These are phyloP conservation scores for Crioceris asparagi DNA, from an alignment of 2,888 invertebrate genomes.

Conservation along the genomic window DNA sequence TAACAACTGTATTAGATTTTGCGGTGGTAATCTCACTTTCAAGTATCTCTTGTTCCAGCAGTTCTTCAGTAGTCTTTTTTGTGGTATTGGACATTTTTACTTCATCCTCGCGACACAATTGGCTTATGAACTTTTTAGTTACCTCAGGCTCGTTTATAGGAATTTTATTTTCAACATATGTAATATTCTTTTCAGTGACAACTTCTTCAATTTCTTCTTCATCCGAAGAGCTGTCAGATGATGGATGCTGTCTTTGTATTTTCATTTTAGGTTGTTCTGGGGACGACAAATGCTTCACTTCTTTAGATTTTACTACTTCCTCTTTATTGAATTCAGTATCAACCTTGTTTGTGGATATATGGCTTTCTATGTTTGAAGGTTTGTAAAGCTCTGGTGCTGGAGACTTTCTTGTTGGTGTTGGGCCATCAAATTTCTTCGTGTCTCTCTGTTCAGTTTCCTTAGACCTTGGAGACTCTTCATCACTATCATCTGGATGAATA, in stretches of 20 bases:
- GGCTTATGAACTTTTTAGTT: slow-evolving; percentile 28
- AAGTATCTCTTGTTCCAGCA: slow-evolving; percentile 21
- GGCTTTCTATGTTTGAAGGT: no score
- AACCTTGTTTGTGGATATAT: no score
- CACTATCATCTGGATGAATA: no score
- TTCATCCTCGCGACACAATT: slow-evolving; percentile 29
- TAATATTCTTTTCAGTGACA: slow-evolving; percentile 8
- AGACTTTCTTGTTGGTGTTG: slow-evolving; percentile 11
- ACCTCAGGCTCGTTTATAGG: slow-evolving; percentile 32
- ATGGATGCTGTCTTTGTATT: no score
- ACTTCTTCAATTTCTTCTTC: slow-evolving; percentile 16
- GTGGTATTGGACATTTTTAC: slow-evolving; percentile 18
- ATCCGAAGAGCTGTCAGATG: slow-evolving; percentile 14
- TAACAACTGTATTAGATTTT: slow-evolving; percentile 24
- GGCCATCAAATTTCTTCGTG: no score
- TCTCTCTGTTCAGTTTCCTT: no score
- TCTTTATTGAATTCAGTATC: no score
- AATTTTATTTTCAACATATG: slow-evolving; percentile 20
- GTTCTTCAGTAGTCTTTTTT: slow-evolving; percentile 16
- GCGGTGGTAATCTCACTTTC: slow-evolving; percentile 13
- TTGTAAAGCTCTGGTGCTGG: no score
- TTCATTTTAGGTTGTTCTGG: slow-evolving; percentile 17
- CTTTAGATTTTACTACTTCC: no score
- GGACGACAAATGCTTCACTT: no score
- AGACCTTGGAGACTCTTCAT: no score